These are phyloP conservation scores for Sebastes alutus DNA, from an alignment of 2,797 vertebrate genomes.

Conservation along the genomic window DNA sequence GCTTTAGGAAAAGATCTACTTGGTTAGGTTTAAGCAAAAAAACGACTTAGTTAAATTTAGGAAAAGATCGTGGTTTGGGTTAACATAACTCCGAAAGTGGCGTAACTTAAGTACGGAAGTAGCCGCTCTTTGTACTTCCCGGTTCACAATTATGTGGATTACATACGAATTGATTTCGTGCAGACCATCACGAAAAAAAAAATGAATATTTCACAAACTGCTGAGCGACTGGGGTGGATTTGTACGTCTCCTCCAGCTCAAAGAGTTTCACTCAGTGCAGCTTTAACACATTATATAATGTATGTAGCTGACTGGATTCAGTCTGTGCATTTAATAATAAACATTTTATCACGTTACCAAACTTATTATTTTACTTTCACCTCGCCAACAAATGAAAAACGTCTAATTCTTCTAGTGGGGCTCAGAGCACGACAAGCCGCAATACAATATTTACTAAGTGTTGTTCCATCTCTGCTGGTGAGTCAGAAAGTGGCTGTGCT, in stretches of 20 bases:
- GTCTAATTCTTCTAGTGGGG: neutral
- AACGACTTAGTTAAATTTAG: no score
- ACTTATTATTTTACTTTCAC: neutral
- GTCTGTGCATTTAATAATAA: neutral
- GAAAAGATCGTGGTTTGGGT: no score
- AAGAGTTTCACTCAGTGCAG: neutral
- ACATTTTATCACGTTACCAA: neutral
- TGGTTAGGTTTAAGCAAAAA: no score
- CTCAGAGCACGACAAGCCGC: neutral
- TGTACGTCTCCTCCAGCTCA: neutral
- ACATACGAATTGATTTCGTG: no score
- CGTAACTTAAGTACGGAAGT: no score
- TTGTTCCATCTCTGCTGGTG: neutral
- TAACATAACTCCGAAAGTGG: no score
- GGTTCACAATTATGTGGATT: no score
- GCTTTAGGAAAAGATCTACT: no score
- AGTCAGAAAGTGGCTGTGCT: neutral
- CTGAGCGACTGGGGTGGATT: no score
- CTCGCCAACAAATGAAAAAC: neutral
- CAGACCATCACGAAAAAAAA: no score
- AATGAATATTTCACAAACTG: no score
- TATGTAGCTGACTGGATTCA: neutral
- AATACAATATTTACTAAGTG: conserved; percentile 8
- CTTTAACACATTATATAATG: neutral
- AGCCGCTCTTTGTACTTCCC: no score